Evolutionary conservation across 2,113 vertebrate genomes (phyloP).

Genomic region (Rutilus rutilus): DNA sequence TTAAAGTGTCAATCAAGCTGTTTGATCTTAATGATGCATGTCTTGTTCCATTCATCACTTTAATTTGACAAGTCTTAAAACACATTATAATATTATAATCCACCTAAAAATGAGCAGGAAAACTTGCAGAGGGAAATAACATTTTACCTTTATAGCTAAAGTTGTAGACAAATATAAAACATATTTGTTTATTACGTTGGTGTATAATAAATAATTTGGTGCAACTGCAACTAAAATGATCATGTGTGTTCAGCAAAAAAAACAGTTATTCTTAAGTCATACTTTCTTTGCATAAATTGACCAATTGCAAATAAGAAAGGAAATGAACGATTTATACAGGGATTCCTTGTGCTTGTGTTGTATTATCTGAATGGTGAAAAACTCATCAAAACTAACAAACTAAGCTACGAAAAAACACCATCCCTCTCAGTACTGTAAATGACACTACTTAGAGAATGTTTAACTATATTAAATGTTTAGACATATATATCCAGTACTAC

Average conservation of each 20-base stretch:
- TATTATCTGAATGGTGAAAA: neutral
- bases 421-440: too few relatives aligned
- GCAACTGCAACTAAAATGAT: neutral
- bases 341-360: neutral
- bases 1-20: constrained; percentile 53
- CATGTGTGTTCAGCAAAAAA: neutral
- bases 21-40: neutral
- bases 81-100: neutral
- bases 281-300: neutral
- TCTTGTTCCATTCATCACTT: neutral
- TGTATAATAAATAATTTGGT: neutral
- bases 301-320: too few relatives aligned
- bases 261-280: too few relatives aligned
- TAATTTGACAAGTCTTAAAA: constrained; percentile 8
- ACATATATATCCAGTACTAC: neutral
- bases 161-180: neutral
- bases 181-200: neutral
- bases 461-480: neutral
- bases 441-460: neutral
- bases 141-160: neutral
- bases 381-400: too few relatives aligned
- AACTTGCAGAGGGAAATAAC: neutral
- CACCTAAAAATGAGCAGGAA: neutral
- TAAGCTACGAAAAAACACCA: too few relatives aligned
- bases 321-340: neutral